These are phyloP conservation scores for Excalfactoria chinensis DNA, from an alignment of 2,113 vertebrate genomes.

Conservation along the genomic window DNA sequence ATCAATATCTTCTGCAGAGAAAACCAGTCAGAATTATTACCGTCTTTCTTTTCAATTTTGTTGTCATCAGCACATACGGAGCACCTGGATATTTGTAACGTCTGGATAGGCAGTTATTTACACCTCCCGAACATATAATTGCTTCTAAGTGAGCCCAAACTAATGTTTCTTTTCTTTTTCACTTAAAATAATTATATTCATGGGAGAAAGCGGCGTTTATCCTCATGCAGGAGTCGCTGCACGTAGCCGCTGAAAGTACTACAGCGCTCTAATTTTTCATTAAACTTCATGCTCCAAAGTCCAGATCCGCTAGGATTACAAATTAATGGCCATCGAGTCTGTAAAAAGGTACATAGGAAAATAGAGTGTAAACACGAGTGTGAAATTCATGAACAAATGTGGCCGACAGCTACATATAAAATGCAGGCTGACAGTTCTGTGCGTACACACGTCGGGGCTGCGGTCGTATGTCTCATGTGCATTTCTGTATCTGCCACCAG, in stretches of 20 bases:
- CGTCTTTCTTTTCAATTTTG: slow-evolving; percentile 97
- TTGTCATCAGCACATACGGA: slow-evolving; percentile 98
- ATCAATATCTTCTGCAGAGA: slow-evolving; percentile 98
- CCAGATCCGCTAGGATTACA: slow-evolving; percentile 47
- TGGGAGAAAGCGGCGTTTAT: slow-evolving; percentile 66
- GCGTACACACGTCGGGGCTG: not conserved
- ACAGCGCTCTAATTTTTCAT: slow-evolving; percentile 65
- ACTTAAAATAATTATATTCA: slow-evolving; percentile 74
- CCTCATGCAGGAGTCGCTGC: slow-evolving; percentile 16
- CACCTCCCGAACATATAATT: slow-evolving; percentile 85
- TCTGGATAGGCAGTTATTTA: slow-evolving; percentile 88
- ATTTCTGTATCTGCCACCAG: slow-evolving; percentile 65
- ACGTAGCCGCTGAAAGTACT: slow-evolving; percentile 40
- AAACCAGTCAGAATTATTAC: slow-evolving; percentile 99
- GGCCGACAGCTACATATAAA: not conserved
- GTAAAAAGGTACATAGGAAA: slow-evolving; percentile 32
- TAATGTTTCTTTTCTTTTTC: slow-evolving; percentile 78
- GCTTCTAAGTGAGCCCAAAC: slow-evolving; percentile 87
- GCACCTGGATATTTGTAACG: slow-evolving; percentile 90
- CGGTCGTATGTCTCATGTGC: slow-evolving; percentile 25
- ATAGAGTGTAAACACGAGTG: slow-evolving; percentile 1
- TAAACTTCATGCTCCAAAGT: slow-evolving; percentile 51
- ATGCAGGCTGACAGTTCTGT: not conserved
- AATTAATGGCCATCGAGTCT: slow-evolving; percentile 17
- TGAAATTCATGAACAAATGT: not conserved